Conservation (phyloP, 2,797 vertebrate species). For the Chiroxiphia lanceolata region DNA sequence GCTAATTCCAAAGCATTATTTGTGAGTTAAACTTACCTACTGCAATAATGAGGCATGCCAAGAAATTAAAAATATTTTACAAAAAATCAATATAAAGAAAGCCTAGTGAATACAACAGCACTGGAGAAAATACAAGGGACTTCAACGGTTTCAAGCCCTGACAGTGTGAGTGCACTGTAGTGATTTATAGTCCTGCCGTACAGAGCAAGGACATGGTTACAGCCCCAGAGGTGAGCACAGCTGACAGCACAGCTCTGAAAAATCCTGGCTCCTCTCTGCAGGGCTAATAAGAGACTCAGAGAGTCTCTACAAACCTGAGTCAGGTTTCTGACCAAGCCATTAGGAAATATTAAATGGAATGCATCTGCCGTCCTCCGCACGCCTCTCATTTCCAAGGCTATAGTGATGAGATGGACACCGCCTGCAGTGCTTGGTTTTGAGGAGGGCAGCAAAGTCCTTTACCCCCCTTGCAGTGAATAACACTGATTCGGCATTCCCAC, state of each 20-base stretch:
- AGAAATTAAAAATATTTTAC: not conserved
- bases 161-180: not conserved
- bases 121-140: not conserved
- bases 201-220: not conserved
- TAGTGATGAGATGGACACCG: accelerated
- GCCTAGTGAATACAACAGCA: not conserved
- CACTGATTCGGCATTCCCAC: not conserved
- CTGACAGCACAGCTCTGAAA: not conserved
- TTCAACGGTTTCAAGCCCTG: not conserved
- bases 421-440: accelerated
- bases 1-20: not conserved
- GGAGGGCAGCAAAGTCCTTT: not conserved
- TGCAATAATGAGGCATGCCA: not conserved
- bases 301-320: not conserved
- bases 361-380: accelerated
- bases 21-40: not conserved
- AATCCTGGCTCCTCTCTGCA: not conserved
- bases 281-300: not conserved
- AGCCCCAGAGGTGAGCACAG: not conserved
- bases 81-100: not conserved
- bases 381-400: not conserved
- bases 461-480: accelerated
- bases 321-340: not conserved
- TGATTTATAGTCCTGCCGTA: not conserved
- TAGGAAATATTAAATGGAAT: not conserved